Conservation (phyloP, 2,888 invertebrate species). For the Neoitamus cyanurus region DNA sequence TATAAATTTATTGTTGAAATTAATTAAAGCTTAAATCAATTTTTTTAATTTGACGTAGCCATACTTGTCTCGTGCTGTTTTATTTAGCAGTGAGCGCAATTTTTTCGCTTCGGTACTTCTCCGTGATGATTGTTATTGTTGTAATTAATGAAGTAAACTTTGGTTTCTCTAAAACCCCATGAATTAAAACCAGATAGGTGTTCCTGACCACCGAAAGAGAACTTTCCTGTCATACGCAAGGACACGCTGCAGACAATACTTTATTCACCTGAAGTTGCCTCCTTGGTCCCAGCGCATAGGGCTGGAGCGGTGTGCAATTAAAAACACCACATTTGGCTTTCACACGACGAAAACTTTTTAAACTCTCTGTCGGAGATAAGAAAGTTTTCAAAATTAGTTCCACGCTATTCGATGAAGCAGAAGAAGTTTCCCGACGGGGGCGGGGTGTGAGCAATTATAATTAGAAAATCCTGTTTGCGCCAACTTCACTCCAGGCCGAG, state of each 20-base stretch:
- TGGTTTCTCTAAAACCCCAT: neutral
- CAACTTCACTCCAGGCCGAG: neutral
- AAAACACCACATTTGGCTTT: constrained; percentile 29
- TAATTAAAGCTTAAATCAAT: no score
- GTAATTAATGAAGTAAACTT: neutral
- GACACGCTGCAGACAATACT: neutral
- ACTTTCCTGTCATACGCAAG: neutral
- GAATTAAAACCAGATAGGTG: neutral
- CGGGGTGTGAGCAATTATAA: constrained; percentile 15
- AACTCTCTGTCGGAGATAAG: constrained; percentile 17
- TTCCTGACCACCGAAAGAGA: neutral
- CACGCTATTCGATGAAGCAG: neutral
- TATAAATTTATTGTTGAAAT: no score
- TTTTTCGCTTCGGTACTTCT: neutral
- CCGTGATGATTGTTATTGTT: neutral
- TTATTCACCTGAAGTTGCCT: neutral
- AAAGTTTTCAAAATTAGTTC: constrained; percentile 5
- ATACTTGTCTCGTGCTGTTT: neutral
- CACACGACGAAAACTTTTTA: constrained; percentile 9
- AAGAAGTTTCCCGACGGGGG: neutral
- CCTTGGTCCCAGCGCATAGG: neutral
- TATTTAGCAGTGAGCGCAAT: neutral
- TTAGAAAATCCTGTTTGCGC: constrained; percentile 4
- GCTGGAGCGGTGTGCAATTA: neutral
- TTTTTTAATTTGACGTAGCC: neutral